Evolutionary conservation across 2,888 invertebrate species (phyloP), one percentile per base, ranked within the genome.

Genomic region (Acholoe squamosa): DNA sequence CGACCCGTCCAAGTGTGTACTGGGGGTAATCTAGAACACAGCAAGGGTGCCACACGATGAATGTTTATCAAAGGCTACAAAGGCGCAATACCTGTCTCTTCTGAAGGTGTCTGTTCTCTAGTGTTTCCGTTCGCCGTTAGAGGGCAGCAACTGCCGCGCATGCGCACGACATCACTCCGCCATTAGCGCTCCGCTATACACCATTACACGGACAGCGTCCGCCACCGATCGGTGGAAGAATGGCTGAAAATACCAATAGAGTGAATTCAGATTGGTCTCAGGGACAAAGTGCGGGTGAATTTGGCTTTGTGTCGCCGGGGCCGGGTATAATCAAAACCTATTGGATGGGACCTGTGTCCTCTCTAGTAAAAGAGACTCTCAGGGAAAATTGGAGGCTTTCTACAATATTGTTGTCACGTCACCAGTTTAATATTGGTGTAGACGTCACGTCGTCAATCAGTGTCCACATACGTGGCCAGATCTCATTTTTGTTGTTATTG

Each of bases 11-110:
- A 28, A n/a, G 28, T 14, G 71, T 25, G 25, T 7, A 0, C 71
- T 25, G 14, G 71, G 71, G 71, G 71, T 71, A 71, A 71, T 71
- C 71, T 28, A 25, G 28, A 71, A 71, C 71, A 71, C 16, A 28
- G n/a, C 71, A 14, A 25, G 61, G 22, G 22, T 14, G 61, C 71
- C 71, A 28, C 43, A 43, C 25, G 28, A 28, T 28, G 71, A 22
- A 71, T 71, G 28, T 71, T 71, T 71, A 71, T 71, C 71, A 71
- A 71, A 71, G 71, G 71, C 71, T n/a, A 25, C 71, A 71, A 71
- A 28, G 71, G 71, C 71, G 28, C 71, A 25, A 71, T 71, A 71
- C 28, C 28, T 25, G 71, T 71, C 71, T 28, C 71, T n/a, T 71
- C 28, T 71, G 25, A 71, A 28, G 31, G 71, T 28, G 28, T 28